Percentiles rank a stretch among this genome's conserved stretches.
phyloP scores from a whole-genome alignment of 1,140 invertebrate species.

The Drosophila rufa region DNA sequence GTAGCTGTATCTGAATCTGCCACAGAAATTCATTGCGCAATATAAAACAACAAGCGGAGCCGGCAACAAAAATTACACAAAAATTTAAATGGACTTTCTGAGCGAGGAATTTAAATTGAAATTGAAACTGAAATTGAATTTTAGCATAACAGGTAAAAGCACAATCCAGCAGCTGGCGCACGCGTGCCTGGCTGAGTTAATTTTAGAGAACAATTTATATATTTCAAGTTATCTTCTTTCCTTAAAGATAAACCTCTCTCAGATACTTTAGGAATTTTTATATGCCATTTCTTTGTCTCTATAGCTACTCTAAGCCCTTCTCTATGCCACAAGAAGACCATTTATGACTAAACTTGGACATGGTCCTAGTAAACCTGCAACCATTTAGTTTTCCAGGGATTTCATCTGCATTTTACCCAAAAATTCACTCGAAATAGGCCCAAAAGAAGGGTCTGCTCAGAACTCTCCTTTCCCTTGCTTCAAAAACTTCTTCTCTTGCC shows the following conservation, averaged over 20 bases:
- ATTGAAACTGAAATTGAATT: slow-evolving; percentile 23
- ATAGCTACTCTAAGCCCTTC: too few relatives aligned
- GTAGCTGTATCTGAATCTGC: slow-evolving; percentile 21
- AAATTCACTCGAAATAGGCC: too few relatives aligned
- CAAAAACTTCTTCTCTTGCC: too few relatives aligned
- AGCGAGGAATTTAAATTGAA: slow-evolving; percentile 26
- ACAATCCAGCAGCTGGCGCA: neutral
- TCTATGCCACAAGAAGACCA: too few relatives aligned
- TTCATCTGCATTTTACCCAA: too few relatives aligned
- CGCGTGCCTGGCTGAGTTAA: neutral
- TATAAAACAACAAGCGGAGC: slow-evolving; percentile 12
- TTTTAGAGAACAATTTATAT: neutral
- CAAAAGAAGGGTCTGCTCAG: too few relatives aligned
- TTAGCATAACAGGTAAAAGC: slow-evolving; percentile 44
- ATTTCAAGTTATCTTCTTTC: neutral
- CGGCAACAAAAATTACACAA: slow-evolving; percentile 15
- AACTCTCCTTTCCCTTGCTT: too few relatives aligned
- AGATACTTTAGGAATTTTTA: too few relatives aligned
- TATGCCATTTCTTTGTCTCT: too few relatives aligned
- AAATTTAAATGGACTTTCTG: slow-evolving; percentile 31
- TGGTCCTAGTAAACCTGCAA: too few relatives aligned
- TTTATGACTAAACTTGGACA: too few relatives aligned
- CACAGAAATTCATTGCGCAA: slow-evolving; percentile 56
- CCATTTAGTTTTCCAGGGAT: too few relatives aligned
- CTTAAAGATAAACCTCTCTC: neutral